phyloP scores from a whole-genome alignment of 2,113 vertebrate species.

The Turdus rufiventris region DNA sequence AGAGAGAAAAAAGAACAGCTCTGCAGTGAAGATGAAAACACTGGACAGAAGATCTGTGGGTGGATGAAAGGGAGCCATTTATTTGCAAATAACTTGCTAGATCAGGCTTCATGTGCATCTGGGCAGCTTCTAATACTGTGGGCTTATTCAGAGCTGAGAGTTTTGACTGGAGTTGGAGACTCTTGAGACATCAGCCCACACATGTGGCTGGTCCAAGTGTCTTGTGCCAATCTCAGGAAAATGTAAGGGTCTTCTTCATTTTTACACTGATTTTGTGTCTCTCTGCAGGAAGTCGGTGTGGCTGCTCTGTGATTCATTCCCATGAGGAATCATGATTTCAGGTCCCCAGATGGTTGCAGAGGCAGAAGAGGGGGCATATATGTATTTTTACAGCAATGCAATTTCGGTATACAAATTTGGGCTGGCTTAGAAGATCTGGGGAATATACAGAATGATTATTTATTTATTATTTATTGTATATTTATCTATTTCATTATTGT shows the following conservation, averaged over 20 bases:
- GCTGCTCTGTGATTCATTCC: neutral
- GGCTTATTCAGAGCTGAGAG: neutral
- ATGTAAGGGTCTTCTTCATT: neutral
- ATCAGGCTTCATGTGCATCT: neutral
- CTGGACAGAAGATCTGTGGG: neutral
- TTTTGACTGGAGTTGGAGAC: neutral
- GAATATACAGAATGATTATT: neutral
- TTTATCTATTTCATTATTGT: accelerated
- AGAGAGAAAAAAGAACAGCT: neutral
- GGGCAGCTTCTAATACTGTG: neutral
- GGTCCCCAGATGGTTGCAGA: neutral
- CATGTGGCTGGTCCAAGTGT: neutral
- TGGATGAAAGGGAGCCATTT: neutral
- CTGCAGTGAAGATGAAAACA: neutral
- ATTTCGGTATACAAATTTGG: neutral
- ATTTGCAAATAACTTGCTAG: neutral
- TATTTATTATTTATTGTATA: no score
- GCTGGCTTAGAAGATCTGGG: neutral
- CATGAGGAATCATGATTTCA: neutral
- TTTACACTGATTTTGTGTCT: neutral
- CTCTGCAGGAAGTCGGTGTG: neutral
- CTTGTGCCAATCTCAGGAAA: neutral
- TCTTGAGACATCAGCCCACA: neutral
- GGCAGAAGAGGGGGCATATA: slow-evolving; percentile 5
- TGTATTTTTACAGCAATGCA: neutral